Conservation (phyloP, 2,113 vertebrate genomes). For the Alces alces region DNA sequence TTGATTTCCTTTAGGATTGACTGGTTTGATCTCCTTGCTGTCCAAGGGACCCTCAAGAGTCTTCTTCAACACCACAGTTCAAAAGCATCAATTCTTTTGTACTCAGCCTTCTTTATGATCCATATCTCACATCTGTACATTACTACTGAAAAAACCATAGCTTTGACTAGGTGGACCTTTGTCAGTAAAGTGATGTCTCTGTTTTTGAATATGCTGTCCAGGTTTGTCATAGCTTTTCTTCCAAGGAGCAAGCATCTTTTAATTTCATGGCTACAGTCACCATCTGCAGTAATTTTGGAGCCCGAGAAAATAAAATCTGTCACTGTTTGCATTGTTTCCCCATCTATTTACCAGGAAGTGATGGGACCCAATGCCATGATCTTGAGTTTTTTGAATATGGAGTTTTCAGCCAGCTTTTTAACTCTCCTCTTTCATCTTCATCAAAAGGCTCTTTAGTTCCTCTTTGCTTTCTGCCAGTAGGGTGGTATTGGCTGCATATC, state of each 20-base stretch:
- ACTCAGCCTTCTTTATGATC: background rate
- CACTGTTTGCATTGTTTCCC: background rate
- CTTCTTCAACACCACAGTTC: background rate
- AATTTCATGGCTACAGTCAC: background rate
- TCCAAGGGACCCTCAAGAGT: background rate
- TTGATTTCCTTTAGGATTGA: background rate
- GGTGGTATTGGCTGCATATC: background rate
- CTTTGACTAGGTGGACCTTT: background rate
- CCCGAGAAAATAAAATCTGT: background rate
- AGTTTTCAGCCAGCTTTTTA: background rate
- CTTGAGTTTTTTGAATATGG: background rate
- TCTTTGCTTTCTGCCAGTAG: background rate
- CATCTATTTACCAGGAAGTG: background rate
- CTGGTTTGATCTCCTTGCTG: background rate
- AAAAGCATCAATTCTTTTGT: background rate
- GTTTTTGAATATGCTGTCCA: background rate
- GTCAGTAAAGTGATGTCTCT: background rate
- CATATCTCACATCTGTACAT: background rate
- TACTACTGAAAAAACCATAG: background rate
- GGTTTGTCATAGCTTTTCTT: background rate
- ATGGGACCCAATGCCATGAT: background rate
- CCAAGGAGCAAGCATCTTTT: background rate
- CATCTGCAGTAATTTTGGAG: background rate
- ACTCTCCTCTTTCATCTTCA: background rate
- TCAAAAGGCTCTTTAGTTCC: background rate